These are phyloP conservation scores for Zophobas morio DNA, from an alignment of 1,140 invertebrate genomes.

Conservation along the genomic window DNA sequence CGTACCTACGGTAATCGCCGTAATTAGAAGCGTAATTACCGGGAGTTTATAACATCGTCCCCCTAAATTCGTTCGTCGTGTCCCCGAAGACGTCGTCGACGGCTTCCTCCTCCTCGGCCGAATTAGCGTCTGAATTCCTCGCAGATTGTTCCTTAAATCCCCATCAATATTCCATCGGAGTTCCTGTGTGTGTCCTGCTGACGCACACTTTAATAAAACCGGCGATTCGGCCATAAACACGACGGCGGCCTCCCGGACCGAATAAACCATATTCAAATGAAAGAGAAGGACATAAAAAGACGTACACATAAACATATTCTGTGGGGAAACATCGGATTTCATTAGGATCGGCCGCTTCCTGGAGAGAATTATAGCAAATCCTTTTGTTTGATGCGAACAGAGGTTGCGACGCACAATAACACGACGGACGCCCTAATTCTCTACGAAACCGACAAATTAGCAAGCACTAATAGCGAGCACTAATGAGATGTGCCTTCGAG, in stretches of 20 bases:
- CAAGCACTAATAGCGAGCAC: conserved; percentile 35
- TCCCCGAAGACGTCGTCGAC: conserved; percentile 1
- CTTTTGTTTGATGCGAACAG: conserved; percentile 47
- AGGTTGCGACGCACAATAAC: conserved; percentile 38
- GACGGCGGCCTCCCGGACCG: conserved; percentile 24
- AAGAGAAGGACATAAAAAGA: conserved; percentile 33
- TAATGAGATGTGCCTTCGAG: conserved; percentile 50
- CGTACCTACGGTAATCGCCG: conserved; percentile 37
- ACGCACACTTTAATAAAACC: conserved; percentile 41
- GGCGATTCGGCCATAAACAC: conserved; percentile 33
- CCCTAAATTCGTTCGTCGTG: conserved; percentile 23
- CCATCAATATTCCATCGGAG: conserved; percentile 40
- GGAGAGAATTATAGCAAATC: conserved; percentile 53
- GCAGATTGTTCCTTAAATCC: conserved; percentile 32
- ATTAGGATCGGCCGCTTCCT: conserved; percentile 50
- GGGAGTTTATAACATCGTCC: conserved; percentile 37
- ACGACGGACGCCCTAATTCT: conserved; percentile 43
- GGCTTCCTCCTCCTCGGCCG: neutral
- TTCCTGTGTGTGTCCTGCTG: conserved; percentile 35
- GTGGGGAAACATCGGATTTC: conserved; percentile 53
- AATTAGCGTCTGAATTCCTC: conserved; percentile 35
- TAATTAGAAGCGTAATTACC: conserved; percentile 42
- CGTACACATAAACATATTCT: conserved; percentile 48
- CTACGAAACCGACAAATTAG: conserved; percentile 54
- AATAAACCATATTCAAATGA: conserved; percentile 40